These are phyloP conservation scores for Melanotaenia boesemani DNA, from an alignment of 2,797 vertebrate species.

Conservation along the genomic window DNA sequence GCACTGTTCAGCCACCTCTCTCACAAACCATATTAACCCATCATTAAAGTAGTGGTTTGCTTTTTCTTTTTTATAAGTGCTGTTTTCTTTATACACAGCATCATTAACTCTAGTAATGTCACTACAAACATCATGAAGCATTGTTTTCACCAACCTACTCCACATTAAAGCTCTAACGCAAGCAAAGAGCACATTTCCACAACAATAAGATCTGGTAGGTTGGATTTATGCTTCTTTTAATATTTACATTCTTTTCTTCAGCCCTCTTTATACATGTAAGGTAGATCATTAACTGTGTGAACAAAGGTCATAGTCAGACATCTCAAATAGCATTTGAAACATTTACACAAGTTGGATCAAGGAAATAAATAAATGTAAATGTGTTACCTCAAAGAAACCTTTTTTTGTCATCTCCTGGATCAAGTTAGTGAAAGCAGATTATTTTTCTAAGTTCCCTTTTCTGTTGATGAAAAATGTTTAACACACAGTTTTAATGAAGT, in stretches of 20 bases:
- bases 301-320: neutral
- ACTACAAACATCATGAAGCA: neutral
- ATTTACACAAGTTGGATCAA: neutral
- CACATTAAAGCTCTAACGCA: neutral
- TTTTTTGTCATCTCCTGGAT: slow-evolving; percentile 14
- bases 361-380: too few species aligned
- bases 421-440: slow-evolving; percentile 22
- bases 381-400: neutral
- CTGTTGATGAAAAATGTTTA: slow-evolving; percentile 36
- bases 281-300: neutral
- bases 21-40: neutral
- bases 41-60: neutral
- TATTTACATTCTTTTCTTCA: neutral
- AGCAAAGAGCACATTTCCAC: neutral
- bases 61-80: neutral
- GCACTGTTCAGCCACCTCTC: too few species aligned
- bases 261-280: neutral
- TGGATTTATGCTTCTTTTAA: neutral
- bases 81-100: too few species aligned
- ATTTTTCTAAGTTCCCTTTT: slow-evolving; percentile 27
- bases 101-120: too few species aligned
- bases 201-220: neutral
- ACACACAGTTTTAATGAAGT: slow-evolving; percentile 12
- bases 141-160: neutral
- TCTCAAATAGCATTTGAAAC: neutral